phyloP scores from a whole-genome alignment of 2,888 invertebrate species.

The Boloria euphrosyne region DNA sequence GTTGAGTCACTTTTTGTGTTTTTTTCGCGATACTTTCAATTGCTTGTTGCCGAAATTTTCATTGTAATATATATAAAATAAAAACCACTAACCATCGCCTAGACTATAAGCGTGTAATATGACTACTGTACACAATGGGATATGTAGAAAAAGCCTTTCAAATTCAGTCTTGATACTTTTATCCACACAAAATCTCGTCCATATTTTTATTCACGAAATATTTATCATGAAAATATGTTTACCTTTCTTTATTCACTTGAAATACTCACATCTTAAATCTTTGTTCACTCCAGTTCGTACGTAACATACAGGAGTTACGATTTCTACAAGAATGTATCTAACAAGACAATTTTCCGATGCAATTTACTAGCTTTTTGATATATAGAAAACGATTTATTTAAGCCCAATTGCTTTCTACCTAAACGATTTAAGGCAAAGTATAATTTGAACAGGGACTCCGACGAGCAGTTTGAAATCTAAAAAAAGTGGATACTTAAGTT shows the following conservation, averaged over 20 bases:
- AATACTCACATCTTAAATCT: background rate
- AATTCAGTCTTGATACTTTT: constrained; percentile 1
- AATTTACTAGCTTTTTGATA: constrained; percentile 11
- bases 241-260: background rate
- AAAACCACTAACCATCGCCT: too few species aligned
- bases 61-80: too few species aligned
- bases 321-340: constrained; percentile 1
- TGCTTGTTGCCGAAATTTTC: too few species aligned
- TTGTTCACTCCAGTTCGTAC: background rate
- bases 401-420: constrained; percentile 10
- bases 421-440: constrained; percentile 6
- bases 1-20: too few species aligned
- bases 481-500: constrained; percentile 20
- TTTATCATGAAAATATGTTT: constrained; percentile 3
- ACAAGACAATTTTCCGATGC: constrained; percentile 12
- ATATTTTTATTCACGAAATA: background rate
- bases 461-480: constrained; percentile 4
- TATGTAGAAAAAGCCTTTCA: constrained; percentile 2
- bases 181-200: background rate
- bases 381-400: constrained; percentile 11
- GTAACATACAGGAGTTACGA: background rate
- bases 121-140: background rate
- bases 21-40: too few species aligned
- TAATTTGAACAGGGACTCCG: constrained; percentile 21
- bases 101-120: background rate